phyloP scores from a whole-genome alignment of 2,797 vertebrate species.

The Malacoraja senta region DNA sequence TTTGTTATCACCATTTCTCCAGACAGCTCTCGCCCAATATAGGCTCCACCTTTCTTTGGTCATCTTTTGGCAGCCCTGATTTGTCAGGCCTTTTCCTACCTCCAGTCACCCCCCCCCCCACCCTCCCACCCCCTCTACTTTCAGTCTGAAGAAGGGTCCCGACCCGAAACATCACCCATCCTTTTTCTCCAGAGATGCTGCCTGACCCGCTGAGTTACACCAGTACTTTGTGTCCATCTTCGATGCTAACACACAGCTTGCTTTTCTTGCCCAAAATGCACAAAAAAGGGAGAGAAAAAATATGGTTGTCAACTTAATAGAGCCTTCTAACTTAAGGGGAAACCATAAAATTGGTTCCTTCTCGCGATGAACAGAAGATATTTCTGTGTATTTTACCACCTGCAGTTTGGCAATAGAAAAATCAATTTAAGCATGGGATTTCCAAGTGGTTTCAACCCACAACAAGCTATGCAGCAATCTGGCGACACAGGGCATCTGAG shows the following conservation, averaged over 20 bases:
- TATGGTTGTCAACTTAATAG: neutral
- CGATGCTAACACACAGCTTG: neutral
- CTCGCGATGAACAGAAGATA: neutral
- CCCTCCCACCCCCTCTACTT: too few species aligned
- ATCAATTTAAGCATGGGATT: slow-evolving; percentile 19
- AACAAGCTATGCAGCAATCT: neutral
- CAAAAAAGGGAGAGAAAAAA: neutral
- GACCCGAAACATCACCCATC: too few species aligned
- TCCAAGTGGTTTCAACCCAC: neutral
- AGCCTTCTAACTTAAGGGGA: neutral
- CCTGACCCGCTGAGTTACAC: too few species aligned
- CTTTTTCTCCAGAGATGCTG: too few species aligned
- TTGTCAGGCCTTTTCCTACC: too few species aligned
- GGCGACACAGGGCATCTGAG: neutral
- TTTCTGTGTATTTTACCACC: slow-evolving; percentile 1
- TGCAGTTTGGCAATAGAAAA: neutral
- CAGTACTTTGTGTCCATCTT: too few species aligned
- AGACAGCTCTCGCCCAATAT: too few species aligned
- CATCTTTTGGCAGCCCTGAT: too few species aligned
- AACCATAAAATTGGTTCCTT: neutral
- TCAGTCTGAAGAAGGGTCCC: too few species aligned
- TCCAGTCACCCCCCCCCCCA: too few species aligned
- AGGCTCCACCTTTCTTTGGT: too few species aligned
- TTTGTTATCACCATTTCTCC: too few species aligned
- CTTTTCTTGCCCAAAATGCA: neutral